Base-by-base conservation (phyloP, 2,888 invertebrate species). In the Muschampia plurimacula region DNA sequence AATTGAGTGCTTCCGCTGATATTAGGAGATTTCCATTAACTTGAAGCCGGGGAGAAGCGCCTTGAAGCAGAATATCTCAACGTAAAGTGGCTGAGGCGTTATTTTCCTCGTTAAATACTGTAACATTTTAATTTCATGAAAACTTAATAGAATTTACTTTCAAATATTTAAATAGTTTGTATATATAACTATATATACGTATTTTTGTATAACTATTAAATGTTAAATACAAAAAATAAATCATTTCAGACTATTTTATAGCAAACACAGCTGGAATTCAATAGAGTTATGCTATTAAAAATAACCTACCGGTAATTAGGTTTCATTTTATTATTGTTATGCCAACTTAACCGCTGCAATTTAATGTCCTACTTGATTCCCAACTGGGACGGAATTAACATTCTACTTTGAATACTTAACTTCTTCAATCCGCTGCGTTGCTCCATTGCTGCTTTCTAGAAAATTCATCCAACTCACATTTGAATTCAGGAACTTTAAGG, bases 1-100 rank as follows among this genome's bases (percentile, higher is more conserved):
- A 90, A 91, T 91, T 90, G 87, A 92, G 90, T 87, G 84, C 87
- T 88, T 90, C 90, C 88, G 86, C 82, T 83, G 80, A 84, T 83
- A 81, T 82, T 78, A 83, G 82, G 81, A 84, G 83, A 36, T 77
- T 80, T 83, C 82, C 83, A 82, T 85, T 87, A 83, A 80, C 63
- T 72, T 63, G 22, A 46, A 57, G 41, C 41, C 15, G 55, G 67
- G 67, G 10, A 52, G 32, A 66, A 39, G n/a, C 39, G 6, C 36
- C 67, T 59, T 67, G 44, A 67, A 67, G 67, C 39, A 39, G 46
- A 67, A 67, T 67, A 67, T 67, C 28, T 28, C 28, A 22, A 59
- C 7, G 13, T 15, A 44, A 67, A 67, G 57, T 67, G 67, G 41
- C 28, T 15, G 22, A 67, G 41, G 4, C 36, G 41, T 52, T 28